Base-by-base conservation (phyloP, 2,888 invertebrate species). In the Acronicta aceris region DNA sequence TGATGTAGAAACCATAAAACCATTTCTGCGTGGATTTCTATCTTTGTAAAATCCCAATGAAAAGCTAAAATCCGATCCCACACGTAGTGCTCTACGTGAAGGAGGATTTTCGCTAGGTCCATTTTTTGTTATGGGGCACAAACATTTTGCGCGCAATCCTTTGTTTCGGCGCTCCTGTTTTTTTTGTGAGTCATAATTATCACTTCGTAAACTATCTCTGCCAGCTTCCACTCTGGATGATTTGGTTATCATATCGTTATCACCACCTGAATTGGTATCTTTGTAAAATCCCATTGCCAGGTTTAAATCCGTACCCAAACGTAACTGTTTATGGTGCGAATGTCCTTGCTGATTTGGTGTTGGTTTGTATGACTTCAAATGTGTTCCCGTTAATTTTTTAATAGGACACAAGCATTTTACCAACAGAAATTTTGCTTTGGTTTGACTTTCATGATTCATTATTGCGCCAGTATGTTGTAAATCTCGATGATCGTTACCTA, bases 261-360 rank as follows among this genome's bases (percentile, higher is more conserved):
- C 15, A 15, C 41, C 9, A 2, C 41, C 10, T 16, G 41, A 16
- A 15, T n/a, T 21, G 50, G 52, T 56, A 41, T 67, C 62, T 74
- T 75, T 83, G 47, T 51, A 75, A 65, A 84, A 81, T 50, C 79
- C 76, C 5, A 82, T 47, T 17, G 72, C 62, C 12, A 81, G 62
- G 61, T 68, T 72, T 15, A 76, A 63, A 57, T 71, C 70, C 1
- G 83, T 81, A 21, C 76, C 71, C 16, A 81, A 13, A 45, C 59
- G 69, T 9, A 77, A 17, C 21, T 56, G 47, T 53, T 60, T 64
- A 0, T 48, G 27, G 30, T 36, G 8, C 2, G n/a, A 9, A 49
- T 49, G n/a, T 15, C 12, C 40, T 45, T 45, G 25, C 12, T 33
- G 33, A 33, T 13, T 38, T n/a, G 7, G n/a, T 38, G 0, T n/a